phyloP scores from a whole-genome alignment of 2,113 vertebrate species.

The Anoplopoma fimbria region DNA sequence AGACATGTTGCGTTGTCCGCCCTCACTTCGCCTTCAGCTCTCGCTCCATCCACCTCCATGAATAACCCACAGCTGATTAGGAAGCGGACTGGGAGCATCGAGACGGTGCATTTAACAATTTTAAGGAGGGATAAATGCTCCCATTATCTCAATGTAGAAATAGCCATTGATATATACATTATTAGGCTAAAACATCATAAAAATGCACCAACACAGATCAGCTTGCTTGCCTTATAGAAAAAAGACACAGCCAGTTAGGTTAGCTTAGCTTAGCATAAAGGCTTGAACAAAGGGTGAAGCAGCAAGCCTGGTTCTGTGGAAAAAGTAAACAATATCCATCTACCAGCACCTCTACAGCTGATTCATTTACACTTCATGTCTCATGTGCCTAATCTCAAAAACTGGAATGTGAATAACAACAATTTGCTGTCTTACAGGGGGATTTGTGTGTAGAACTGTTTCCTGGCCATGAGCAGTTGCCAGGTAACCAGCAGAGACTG shows the following conservation, averaged over 20 bases:
- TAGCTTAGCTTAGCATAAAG: background rate
- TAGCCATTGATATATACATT: too few relatives aligned
- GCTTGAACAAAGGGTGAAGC: too few relatives aligned
- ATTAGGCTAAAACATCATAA: too few relatives aligned
- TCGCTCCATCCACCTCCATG: conserved; percentile 34
- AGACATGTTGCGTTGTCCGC: conserved; percentile 26
- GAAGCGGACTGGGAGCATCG: background rate
- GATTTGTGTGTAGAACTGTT: background rate
- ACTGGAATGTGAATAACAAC: background rate
- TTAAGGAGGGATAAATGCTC: background rate
- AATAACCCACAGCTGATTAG: conserved; percentile 44
- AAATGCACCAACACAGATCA: too few relatives aligned
- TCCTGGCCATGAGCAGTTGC: conserved; percentile 1
- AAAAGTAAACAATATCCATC: background rate
- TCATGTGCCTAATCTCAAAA: background rate
- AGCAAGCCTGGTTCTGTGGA: background rate
- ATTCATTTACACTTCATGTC: background rate
- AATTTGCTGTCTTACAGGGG: background rate
- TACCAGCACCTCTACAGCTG: background rate
- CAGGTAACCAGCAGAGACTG: conserved; percentile 5
- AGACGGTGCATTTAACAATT: background rate
- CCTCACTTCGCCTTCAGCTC: conserved; percentile 28
- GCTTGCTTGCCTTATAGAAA: too few relatives aligned
- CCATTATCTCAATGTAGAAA: too few relatives aligned
- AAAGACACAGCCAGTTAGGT: background rate